Percentiles rank a stretch among this genome's conserved stretches.
phyloP scores from a whole-genome alignment of 2,888 invertebrate genomes.

The Amblyjoppa fuscipennis region DNA sequence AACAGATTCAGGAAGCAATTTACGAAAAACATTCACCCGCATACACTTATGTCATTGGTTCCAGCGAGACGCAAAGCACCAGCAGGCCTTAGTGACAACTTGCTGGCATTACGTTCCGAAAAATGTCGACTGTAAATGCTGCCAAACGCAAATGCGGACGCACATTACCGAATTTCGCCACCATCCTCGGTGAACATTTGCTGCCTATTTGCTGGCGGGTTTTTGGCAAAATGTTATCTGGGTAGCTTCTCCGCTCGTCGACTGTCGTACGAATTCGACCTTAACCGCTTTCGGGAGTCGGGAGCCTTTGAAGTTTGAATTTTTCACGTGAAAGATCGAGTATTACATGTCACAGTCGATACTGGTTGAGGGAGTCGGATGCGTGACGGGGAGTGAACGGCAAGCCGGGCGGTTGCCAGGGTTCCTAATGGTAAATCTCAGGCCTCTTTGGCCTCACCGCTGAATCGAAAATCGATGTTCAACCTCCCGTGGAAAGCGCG shows the following conservation, averaged over 20 bases:
- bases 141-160: too few species aligned
- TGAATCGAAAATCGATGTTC: constrained; percentile 69
- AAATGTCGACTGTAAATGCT: too few species aligned
- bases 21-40: too few species aligned
- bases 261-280: background rate
- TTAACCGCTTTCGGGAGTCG: background rate
- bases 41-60: too few species aligned
- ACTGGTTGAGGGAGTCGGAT: background rate
- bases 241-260: background rate
- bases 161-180: too few species aligned
- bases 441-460: constrained; percentile 49
- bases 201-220: too few species aligned
- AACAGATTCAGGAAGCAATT: too few species aligned
- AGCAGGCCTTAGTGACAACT: too few species aligned
- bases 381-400: constrained; percentile 10
- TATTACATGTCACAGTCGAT: constrained; percentile 17
- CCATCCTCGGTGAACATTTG: too few species aligned
- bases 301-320: constrained; percentile 1
- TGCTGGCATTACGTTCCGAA: too few species aligned
- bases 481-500: constrained; percentile 26
- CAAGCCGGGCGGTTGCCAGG: constrained; percentile 22
- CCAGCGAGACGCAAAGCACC: too few species aligned
- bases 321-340: constrained; percentile 3
- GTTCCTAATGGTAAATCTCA: constrained; percentile 62
- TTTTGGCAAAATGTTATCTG: background rate